Evolutionary conservation across 2,113 vertebrate genomes (phyloP), one percentile per base, ranked within the genome.

Genomic region (Nerophis lumbriciformis): DNA sequence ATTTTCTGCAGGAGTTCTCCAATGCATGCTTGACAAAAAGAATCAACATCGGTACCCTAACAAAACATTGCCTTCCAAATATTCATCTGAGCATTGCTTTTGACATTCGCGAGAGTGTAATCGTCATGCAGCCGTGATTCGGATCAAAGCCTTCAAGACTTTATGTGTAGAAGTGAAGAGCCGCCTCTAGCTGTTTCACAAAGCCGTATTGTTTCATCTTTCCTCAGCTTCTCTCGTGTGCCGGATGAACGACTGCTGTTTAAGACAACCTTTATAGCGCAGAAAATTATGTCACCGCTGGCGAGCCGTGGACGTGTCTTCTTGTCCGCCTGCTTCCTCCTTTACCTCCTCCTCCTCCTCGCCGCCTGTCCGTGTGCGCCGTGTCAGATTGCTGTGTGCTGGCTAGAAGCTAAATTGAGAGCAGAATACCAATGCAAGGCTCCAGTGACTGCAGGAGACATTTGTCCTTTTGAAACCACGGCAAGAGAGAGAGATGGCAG

Each of bases 401-500:
- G 66, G 82, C 80, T 80, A 56, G 76, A 71, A 80, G 73, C 84
- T 79, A 81, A 80, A 80, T 69, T 78, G 69, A 81, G 75, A 85
- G 75, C 75, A 73, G 87, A 85, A 90, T 87, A 85, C 81, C 81
- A 86, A 85, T 89, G 80, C 36, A 39, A 69, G 37, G 66, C 77
- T 71, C 77, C 72, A 72, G 68, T 85, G 82, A 82, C 83, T 84
- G 83, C 73, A 71, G 83, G 86, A 88, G 82, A 72, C 76, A 61
- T 79, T 85, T 87, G 86, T 89, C 83, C 85, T 88, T 88, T 88
- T 77, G 63, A 86, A 82, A 85, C 63, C 66, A 51, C 47, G 76
- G 63, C 52, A 61, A 71, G 66, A 11, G 38, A 42, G 67, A 53
- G 58, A 64, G 63, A 64, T 61, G 21, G 21, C 58, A 60, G 56